Conservation (phyloP, 2,888 invertebrate species). For the Trissolcus brochymenae region DNA sequence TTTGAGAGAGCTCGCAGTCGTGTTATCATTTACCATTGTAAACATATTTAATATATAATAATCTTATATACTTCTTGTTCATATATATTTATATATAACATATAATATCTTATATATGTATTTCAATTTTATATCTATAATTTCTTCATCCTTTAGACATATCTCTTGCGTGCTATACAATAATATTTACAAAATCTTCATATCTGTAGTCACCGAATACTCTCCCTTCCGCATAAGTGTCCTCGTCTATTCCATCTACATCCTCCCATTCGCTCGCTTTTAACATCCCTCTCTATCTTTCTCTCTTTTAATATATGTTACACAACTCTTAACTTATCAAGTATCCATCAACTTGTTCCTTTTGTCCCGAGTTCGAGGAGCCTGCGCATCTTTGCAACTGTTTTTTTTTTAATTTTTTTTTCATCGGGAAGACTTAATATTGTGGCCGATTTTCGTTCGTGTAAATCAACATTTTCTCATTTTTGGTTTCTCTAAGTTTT, state of each 20-base stretch:
- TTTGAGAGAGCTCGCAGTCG: slow-evolving; percentile 68
- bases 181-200: slow-evolving; percentile 72
- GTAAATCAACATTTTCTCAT: neutral
- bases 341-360: slow-evolving; percentile 60
- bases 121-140: slow-evolving; percentile 74
- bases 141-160: slow-evolving; percentile 67
- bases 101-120: slow-evolving; percentile 75
- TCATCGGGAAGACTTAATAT: slow-evolving; percentile 21
- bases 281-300: slow-evolving; percentile 39
- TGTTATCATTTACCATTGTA: slow-evolving; percentile 75
- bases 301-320: slow-evolving; percentile 56
- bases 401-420: neutral
- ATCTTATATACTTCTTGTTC: slow-evolving; percentile 65
- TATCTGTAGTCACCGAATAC: slow-evolving; percentile 64
- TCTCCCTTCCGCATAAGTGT: slow-evolving; percentile 50
- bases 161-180: slow-evolving; percentile 70
- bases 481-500: neutral
- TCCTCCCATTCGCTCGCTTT: slow-evolving; percentile 47
- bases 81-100: slow-evolving; percentile 62
- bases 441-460: neutral
- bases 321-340: slow-evolving; percentile 63
- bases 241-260: slow-evolving; percentile 56
- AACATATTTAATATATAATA: slow-evolving; percentile 68
- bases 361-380: slow-evolving; percentile 63
- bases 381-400: slow-evolving; percentile 21